Conservation (phyloP, 2,113 vertebrate genomes). For the Leucosticte australis region DNA sequence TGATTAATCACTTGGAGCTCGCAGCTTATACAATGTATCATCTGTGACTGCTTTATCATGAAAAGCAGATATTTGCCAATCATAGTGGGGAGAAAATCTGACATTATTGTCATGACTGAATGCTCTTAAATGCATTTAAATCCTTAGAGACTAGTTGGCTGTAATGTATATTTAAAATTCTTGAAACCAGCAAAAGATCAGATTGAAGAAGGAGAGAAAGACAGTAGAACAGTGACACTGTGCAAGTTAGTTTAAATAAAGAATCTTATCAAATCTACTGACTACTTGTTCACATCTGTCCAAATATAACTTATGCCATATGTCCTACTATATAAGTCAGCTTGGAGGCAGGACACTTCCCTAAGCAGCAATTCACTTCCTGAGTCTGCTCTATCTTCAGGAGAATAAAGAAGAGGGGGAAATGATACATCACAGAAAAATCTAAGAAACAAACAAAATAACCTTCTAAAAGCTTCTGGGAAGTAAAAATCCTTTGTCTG, state of each 20-base stretch:
- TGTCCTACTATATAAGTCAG: slow-evolving; percentile 67
- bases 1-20: neutral
- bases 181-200: slow-evolving; percentile 45
- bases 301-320: slow-evolving; percentile 66
- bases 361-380: slow-evolving; percentile 58
- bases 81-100: neutral
- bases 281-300: slow-evolving; percentile 70
- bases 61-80: slow-evolving; percentile 31
- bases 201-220: slow-evolving; percentile 42
- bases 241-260: slow-evolving; percentile 67
- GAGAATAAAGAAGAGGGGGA: neutral
- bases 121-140: slow-evolving; percentile 6
- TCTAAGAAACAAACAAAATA: slow-evolving; percentile 44
- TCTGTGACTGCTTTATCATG: neutral
- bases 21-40: neutral
- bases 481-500: neutral
- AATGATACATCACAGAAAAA: slow-evolving; percentile 22
- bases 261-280: slow-evolving; percentile 63
- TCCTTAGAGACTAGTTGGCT: neutral
- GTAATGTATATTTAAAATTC: neutral
- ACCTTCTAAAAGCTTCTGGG: neutral
- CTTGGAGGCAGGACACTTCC: slow-evolving; percentile 65
- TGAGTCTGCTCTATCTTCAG: slow-evolving; percentile 49
- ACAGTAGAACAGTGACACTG: slow-evolving; percentile 51
- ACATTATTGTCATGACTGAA: neutral